Percentiles rank a stretch among this genome's conserved stretches.
These are phyloP conservation scores for Lepidurus packardi DNA, from an alignment of 1,140 invertebrate genomes.

Conservation along the genomic window DNA sequence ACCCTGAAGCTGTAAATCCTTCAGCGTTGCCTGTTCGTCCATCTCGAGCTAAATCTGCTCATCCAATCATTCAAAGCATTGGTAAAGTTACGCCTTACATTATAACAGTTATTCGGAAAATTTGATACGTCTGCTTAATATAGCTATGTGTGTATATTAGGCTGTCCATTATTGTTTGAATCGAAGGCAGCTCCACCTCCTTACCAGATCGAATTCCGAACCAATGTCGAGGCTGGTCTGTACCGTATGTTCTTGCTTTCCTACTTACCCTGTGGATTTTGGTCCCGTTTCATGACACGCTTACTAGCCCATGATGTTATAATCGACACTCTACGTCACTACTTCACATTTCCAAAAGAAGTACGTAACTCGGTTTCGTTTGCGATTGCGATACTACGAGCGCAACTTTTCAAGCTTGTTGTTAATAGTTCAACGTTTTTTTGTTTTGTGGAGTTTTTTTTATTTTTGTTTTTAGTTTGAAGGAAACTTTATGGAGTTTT, in stretches of 20 bases:
- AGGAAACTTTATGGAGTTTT: not conserved
- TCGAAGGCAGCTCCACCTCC: not conserved
- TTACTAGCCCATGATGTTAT: constrained; percentile 84
- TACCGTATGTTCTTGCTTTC: constrained; percentile 75
- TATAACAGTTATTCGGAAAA: not conserved
- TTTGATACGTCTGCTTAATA: not conserved
- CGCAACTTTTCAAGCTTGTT: too few species aligned
- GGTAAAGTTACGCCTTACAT: not conserved
- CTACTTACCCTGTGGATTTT: constrained; percentile 96
- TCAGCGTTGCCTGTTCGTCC: not conserved
- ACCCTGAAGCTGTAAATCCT: not conserved
- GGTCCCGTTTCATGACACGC: constrained; percentile 87
- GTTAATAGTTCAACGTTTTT: too few species aligned
- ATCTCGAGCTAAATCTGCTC: not conserved
- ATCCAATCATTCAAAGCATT: constrained; percentile 5
- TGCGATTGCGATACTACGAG: too few species aligned
- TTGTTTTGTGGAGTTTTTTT: not conserved
- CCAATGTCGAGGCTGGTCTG: constrained; percentile 40
- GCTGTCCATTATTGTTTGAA: constrained; percentile 15
- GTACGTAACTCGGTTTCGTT: constrained; percentile 40
- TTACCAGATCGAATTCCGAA: constrained; percentile 36
- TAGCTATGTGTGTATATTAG: not conserved
- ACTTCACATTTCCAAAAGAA: constrained; percentile 60
- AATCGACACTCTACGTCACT: constrained; percentile 67
- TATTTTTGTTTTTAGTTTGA: not conserved